Evolutionary conservation across 2,888 invertebrate species (phyloP).

Genomic region (Acanthosepion esculentum): DNA sequence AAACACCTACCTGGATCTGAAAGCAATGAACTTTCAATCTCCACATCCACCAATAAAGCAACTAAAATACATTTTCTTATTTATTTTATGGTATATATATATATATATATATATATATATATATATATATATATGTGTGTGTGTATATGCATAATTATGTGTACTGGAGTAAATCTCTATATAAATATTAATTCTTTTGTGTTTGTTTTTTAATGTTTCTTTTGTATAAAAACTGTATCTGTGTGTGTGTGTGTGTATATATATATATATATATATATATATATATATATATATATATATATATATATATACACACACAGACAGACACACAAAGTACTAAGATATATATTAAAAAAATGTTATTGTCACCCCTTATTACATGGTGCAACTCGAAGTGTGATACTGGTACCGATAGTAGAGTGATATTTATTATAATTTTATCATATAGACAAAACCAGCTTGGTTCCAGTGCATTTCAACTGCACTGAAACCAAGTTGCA

Average conservation of each 20-base stretch:
- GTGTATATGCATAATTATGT: background rate
- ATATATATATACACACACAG: background rate
- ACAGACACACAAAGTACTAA: too few species aligned
- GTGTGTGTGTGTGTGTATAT: background rate
- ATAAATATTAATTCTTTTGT: background rate
- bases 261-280: background rate
- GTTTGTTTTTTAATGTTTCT: background rate
- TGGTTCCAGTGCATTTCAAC: too few species aligned
- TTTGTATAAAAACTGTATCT: background rate
- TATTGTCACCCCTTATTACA: too few species aligned
- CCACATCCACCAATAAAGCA: background rate
- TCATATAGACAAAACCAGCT: too few species aligned
- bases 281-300: background rate
- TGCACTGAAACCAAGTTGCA: too few species aligned
- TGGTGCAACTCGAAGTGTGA: too few species aligned
- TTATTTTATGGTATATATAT: background rate
- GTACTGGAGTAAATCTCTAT: background rate
- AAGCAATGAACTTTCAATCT: background rate
- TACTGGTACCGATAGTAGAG: too few species aligned
- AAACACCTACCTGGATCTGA: background rate
- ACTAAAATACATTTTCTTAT: background rate
- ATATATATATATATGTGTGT: background rate
- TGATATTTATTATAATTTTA: too few species aligned
- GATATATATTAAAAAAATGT: too few species aligned
- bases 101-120: background rate